Evolutionary conservation across 2,113 vertebrate species (phyloP).

Genomic region (Eretmodus cyanostictus): DNA sequence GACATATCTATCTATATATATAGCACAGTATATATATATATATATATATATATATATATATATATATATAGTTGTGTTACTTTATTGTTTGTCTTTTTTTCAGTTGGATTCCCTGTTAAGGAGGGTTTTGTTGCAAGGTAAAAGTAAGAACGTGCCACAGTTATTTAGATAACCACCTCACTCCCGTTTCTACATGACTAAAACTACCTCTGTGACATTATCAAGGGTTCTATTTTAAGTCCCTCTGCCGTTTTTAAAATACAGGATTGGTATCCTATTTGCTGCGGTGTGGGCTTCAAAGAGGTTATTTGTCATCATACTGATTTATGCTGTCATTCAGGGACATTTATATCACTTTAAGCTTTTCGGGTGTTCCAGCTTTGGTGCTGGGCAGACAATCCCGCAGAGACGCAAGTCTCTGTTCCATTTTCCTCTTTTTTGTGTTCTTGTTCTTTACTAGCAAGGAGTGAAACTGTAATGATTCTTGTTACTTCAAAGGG

Average conservation of each 20-base stretch:
- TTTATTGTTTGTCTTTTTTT: conserved; percentile 51
- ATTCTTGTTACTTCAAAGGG: conserved; percentile 37
- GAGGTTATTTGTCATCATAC: conserved; percentile 72
- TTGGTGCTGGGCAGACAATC: conserved; percentile 46
- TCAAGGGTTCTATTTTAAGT: conserved; percentile 19
- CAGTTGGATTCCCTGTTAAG: conserved; percentile 23
- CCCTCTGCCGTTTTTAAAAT: conserved; percentile 53
- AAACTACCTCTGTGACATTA: conserved; percentile 64
- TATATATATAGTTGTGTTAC: conserved; percentile 51
- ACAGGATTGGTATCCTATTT: conserved; percentile 67
- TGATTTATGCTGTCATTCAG: conserved; percentile 72
- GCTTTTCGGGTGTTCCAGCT: conserved; percentile 57
- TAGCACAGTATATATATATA: no score
- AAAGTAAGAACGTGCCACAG: conserved; percentile 66
- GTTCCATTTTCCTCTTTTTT: conserved; percentile 26
- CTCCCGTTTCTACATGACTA: conserved; percentile 32
- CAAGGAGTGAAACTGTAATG: conserved; percentile 24
- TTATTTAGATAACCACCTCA: conserved; percentile 59
- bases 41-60: background rate
- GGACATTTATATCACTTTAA: conserved; percentile 75
- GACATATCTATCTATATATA: background rate
- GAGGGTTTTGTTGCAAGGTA: conserved; percentile 34
- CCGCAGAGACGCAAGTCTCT: conserved; percentile 22
- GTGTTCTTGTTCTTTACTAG: conserved; percentile 12
- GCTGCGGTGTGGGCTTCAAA: conserved; percentile 61